A percentile compares a stretch with the other conserved stretches of the same genome.
Conservation (phyloP, 1,140 invertebrate species). For the Conus ventricosus region DNA sequence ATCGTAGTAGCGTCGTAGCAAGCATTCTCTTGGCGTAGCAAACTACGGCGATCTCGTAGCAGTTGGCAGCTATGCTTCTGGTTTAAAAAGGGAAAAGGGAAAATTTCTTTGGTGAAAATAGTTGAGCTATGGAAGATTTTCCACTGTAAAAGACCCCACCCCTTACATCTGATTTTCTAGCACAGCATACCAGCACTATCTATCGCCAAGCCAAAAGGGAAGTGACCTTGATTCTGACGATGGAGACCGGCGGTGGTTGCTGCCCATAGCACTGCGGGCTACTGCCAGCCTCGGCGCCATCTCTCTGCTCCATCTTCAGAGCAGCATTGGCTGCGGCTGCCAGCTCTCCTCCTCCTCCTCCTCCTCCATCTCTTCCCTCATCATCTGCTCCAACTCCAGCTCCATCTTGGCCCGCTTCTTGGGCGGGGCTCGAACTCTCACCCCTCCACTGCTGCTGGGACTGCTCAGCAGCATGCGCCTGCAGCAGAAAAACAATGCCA, state of each 20-base stretch:
- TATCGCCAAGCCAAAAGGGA: too few relatives aligned
- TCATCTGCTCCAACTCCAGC: slow-evolving; percentile 50
- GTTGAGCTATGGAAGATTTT: too few relatives aligned
- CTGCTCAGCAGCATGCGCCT: slow-evolving; percentile 42
- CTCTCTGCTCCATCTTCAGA: neutral
- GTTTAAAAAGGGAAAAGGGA: too few relatives aligned
- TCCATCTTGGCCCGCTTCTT: slow-evolving; percentile 67
- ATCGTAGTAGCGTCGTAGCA: too few relatives aligned
- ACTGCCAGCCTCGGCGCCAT: neutral
- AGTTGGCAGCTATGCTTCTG: too few relatives aligned
- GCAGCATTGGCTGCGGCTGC: neutral
- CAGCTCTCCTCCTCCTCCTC: slow-evolving; percentile 35
- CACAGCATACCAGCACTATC: too few relatives aligned
- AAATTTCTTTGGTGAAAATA: too few relatives aligned
- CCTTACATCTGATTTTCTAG: too few relatives aligned
- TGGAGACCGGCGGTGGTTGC: neutral
- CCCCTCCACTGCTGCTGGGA: slow-evolving; percentile 25
- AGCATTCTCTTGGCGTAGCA: too few relatives aligned
- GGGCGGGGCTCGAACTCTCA: slow-evolving; percentile 63
- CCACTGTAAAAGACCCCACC: too few relatives aligned
- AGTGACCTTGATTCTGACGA: neutral
- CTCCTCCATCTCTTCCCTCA: slow-evolving; percentile 47
- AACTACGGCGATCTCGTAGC: too few relatives aligned
- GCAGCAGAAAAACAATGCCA: neutral
- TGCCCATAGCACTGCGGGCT: neutral